phyloP scores from a whole-genome alignment of 2,113 vertebrate species.

The Ahaetulla prasina region DNA sequence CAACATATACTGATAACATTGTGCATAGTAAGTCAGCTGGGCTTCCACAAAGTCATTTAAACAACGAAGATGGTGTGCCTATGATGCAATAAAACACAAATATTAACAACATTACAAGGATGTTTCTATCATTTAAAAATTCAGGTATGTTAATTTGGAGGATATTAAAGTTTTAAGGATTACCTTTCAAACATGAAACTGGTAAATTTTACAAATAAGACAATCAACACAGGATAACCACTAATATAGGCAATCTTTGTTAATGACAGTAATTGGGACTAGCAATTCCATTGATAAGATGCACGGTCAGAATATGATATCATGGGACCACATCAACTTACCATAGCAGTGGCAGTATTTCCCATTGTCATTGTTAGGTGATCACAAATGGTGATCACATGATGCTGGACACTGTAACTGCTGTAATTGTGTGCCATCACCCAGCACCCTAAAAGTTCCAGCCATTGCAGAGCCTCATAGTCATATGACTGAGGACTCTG shows the following conservation, averaged over 20 bases:
- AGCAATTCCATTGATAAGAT: neutral
- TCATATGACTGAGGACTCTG: neutral
- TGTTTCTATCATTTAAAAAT: neutral
- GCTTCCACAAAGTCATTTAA: constrained; percentile 97
- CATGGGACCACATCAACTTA: neutral
- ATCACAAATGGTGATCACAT: neutral
- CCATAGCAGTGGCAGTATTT: neutral
- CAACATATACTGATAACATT: constrained; percentile 98
- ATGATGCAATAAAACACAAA: constrained; percentile 3
- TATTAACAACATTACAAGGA: neutral
- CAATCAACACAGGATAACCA: neutral
- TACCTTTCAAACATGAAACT: neutral
- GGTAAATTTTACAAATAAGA: constrained; percentile 1
- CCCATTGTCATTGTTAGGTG: neutral
- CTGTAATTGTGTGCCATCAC: neutral
- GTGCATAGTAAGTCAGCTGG: constrained; percentile 94
- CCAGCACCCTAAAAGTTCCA: neutral
- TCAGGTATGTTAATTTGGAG: neutral
- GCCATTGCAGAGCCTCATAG: no score
- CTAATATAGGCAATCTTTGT: neutral
- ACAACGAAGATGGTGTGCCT: constrained; percentile 97
- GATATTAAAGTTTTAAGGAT: neutral
- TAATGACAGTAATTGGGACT: neutral
- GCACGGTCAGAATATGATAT: neutral
- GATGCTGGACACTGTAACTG: neutral